Evolutionary conservation across 1,140 invertebrate genomes (phyloP).

Genomic region (Halictus rubicundus): DNA sequence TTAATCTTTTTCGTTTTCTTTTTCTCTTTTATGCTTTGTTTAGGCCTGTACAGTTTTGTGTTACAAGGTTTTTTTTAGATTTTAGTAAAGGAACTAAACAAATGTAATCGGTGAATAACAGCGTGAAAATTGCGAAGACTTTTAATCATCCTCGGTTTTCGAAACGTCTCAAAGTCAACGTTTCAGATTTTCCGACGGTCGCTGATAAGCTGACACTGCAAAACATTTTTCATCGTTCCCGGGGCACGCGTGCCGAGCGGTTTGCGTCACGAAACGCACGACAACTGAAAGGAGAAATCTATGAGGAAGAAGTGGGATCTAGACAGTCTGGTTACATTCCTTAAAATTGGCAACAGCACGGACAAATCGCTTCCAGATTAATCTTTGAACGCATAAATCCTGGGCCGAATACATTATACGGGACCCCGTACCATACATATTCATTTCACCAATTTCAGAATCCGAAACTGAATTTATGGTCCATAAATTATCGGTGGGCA

Average conservation of each 20-base stretch:
- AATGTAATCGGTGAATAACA: too few species aligned
- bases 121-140: too few species aligned
- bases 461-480: background rate
- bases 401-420: background rate
- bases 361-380: background rate
- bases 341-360: background rate
- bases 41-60: too few species aligned
- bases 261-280: constrained; percentile 8
- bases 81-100: too few species aligned
- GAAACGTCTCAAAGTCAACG: background rate
- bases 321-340: constrained; percentile 34
- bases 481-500: constrained; percentile 21
- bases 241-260: constrained; percentile 16
- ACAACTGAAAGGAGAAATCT: background rate
- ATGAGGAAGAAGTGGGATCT: background rate
- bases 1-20: too few species aligned
- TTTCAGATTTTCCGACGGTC: constrained; percentile 6
- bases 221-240: constrained; percentile 20
- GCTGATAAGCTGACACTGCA: constrained; percentile 17
- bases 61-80: too few species aligned
- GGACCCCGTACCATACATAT: background rate
- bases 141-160: background rate
- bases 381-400: background rate
- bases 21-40: too few species aligned
- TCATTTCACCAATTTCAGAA: background rate